Conservation (phyloP, 1,140 invertebrate species). For the Temnothorax nylanderi region DNA sequence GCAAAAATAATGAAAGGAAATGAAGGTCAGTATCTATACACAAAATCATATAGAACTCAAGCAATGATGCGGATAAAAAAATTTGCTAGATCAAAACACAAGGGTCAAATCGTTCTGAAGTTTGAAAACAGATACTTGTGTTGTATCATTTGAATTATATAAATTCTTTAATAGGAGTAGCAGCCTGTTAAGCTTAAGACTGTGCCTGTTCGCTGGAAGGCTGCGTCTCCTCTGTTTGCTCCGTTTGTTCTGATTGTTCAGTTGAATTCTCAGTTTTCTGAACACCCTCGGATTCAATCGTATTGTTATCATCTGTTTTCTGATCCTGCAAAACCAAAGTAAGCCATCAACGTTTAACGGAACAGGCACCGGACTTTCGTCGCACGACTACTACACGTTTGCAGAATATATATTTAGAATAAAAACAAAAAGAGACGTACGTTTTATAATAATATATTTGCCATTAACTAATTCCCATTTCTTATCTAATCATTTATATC, state of each 20-base stretch:
- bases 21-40: slow-evolving; percentile 37
- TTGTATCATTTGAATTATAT: slow-evolving; percentile 61
- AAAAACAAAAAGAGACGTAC: slow-evolving; percentile 11
- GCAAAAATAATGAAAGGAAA: slow-evolving; percentile 43
- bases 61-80: slow-evolving; percentile 12
- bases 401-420: slow-evolving; percentile 6
- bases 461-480: slow-evolving; percentile 1
- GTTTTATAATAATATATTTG: not conserved
- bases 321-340: slow-evolving; percentile 81
- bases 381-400: slow-evolving; percentile 31
- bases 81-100: slow-evolving; percentile 52
- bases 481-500: not conserved
- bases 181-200: slow-evolving; percentile 82
- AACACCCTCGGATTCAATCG: slow-evolving; percentile 81
- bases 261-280: slow-evolving; percentile 81
- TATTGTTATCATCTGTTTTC: slow-evolving; percentile 81
- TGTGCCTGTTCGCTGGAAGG: slow-evolving; percentile 84
- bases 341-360: slow-evolving; percentile 74
- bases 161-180: slow-evolving; percentile 77
- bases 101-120: slow-evolving; percentile 73
- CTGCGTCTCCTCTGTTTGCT: slow-evolving; percentile 81
- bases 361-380: slow-evolving; percentile 22
- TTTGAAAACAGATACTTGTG: slow-evolving; percentile 75
- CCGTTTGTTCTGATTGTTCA: slow-evolving; percentile 81
- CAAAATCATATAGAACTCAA: slow-evolving; percentile 41